Conservation (phyloP, 2,888 invertebrate genomes). For the Heliconius erato region DNA sequence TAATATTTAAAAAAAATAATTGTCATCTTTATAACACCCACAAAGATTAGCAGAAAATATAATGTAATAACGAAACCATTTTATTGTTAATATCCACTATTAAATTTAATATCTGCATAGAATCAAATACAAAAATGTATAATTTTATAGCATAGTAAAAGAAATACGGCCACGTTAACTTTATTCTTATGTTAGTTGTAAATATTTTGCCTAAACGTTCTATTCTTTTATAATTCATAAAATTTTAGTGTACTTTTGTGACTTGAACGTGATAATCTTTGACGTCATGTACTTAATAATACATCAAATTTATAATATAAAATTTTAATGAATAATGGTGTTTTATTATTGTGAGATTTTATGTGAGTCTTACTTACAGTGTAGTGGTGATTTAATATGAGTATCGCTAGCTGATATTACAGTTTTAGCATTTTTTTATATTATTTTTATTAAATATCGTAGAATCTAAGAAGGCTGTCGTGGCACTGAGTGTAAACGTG, state of each 20-base stretch:
- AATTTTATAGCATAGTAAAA: constrained; percentile 13
- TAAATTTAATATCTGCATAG: constrained; percentile 29
- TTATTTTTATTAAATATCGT: no score
- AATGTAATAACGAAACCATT: neutral
- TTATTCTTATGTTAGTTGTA: constrained; percentile 29
- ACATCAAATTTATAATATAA: constrained; percentile 7
- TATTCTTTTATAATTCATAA: constrained; percentile 30
- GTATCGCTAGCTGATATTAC: no score
- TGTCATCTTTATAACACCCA: neutral
- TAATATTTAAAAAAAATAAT: neutral
- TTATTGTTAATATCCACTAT: neutral
- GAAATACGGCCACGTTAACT: constrained; percentile 15
- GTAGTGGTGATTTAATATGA: neutral
- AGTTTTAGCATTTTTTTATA: no score
- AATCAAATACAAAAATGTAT: constrained; percentile 22
- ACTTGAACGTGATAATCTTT: constrained; percentile 23
- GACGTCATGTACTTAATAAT: constrained; percentile 4
- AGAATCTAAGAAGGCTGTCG: no score
- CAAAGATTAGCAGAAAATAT: constrained; percentile 1
- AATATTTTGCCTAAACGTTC: constrained; percentile 22
- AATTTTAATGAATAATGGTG: neutral
- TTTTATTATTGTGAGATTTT: neutral
- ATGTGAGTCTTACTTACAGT: neutral
- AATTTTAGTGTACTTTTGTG: constrained; percentile 24
- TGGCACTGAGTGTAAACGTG: no score